Conservation (phyloP, 2,888 invertebrate genomes). For the Epirrhoe tristata region DNA sequence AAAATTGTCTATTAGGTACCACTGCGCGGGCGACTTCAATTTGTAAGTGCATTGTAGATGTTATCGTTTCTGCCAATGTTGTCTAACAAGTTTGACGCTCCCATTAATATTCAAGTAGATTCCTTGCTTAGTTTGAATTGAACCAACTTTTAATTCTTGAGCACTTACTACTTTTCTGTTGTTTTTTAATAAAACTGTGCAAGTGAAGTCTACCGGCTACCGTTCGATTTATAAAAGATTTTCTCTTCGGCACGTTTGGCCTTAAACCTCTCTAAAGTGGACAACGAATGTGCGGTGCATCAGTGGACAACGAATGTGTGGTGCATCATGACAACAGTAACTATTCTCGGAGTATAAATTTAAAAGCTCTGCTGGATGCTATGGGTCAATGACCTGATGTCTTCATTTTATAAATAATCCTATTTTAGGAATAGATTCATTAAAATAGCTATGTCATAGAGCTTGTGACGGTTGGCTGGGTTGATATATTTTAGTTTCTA, state of each 20-base stretch:
- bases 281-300: slow-evolving; percentile 59
- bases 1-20: slow-evolving; percentile 58
- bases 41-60: slow-evolving; percentile 49
- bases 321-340: slow-evolving; percentile 50
- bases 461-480: slow-evolving; percentile 31
- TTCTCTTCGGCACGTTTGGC: slow-evolving; percentile 71
- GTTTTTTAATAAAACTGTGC: slow-evolving; percentile 75
- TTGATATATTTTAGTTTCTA: slow-evolving; percentile 34
- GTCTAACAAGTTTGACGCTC: slow-evolving; percentile 49
- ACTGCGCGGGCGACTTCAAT: slow-evolving; percentile 58
- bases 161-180: slow-evolving; percentile 54
- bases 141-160: neutral
- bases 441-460: slow-evolving; percentile 46
- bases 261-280: slow-evolving; percentile 69
- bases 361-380: slow-evolving; percentile 64
- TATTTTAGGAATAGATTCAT: slow-evolving; percentile 53
- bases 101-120: slow-evolving; percentile 10
- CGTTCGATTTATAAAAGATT: slow-evolving; percentile 79
- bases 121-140: neutral
- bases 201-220: slow-evolving; percentile 80
- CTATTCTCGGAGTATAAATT: slow-evolving; percentile 63
- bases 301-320: slow-evolving; percentile 64
- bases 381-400: slow-evolving; percentile 56
- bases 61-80: slow-evolving; percentile 50
- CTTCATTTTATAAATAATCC: slow-evolving; percentile 52